Base-by-base conservation (phyloP, 2,797 vertebrate species). In the Myripristis jacobus region DNA sequence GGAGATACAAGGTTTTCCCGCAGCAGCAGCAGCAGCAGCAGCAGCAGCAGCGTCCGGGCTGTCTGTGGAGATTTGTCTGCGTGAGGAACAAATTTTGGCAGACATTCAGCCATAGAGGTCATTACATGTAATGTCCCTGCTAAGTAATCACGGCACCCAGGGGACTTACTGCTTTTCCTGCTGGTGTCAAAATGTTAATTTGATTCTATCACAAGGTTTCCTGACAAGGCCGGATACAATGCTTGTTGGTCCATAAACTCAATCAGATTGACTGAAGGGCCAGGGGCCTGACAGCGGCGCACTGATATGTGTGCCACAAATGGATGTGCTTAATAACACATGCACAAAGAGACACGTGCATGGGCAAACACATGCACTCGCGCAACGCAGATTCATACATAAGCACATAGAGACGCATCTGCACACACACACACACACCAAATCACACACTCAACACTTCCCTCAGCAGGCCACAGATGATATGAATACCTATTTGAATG, bases 111-210 rank as follows among this genome's bases (percentile, higher is more conserved):
- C 44, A 44, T 8, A 24, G 71, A 85, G 79, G 88, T 85, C 80
- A 85, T 84, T 81, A 64, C 66, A 57, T 70, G 71, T 63, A 79
- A 83, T 79, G 77, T 83, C 71, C 73, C 84, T 21, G 71, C 74
- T 84, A 77, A 82, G 82, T 79, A 84, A 87, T 88, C 80, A 77
- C 76, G 38, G 73, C 72, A 71, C 75, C 78, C 83, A 25, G 52
- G 75, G 77, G 84, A 86, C 73, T 31, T 43, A 0, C 16, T 75
- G 60, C 66, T 62, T 75, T 55, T 61, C 78, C 74, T 70, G 61
- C 15, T 43, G 62, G 63, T 82, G 70, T 83, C 76, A 82, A 51
- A 70, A 77, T 78, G 55, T 83, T 58, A 75, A 81, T 82, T 79
- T 51, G 69, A 5, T 77, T 81, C 77, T 31, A 65, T 73, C 69